A percentile compares a stretch with the other conserved stretches of the same genome.
Conservation (phyloP, 64 coral and sea anemone genomes). For the Porites australiensis region DNA sequence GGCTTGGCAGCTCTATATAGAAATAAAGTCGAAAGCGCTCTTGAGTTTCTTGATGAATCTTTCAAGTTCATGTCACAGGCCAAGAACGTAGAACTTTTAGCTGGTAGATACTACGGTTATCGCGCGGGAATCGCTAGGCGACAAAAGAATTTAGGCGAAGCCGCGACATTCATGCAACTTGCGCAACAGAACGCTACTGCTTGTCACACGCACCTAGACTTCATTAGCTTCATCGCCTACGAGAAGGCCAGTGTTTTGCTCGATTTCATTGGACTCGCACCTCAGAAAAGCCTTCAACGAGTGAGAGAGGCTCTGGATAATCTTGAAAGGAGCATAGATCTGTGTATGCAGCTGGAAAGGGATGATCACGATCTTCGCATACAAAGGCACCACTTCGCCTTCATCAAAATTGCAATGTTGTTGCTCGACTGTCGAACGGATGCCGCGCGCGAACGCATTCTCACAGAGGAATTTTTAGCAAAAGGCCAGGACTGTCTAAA, state of each 20-base stretch:
- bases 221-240: conserved; percentile 28
- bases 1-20: conserved; percentile 17
- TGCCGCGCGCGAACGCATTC: conserved; percentile 11
- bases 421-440: conserved; percentile 28
- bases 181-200: background rate
- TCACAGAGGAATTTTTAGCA: conserved; percentile 2
- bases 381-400: background rate
- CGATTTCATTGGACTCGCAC: conserved; percentile 39
- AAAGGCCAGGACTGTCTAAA: conserved; percentile 22
- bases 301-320: background rate
- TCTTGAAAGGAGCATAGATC: conserved; percentile 8
- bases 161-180: background rate
- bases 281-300: background rate
- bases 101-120: conserved; percentile 30
- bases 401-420: conserved; percentile 42
- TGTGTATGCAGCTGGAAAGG: background rate
- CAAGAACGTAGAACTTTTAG: background rate
- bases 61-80: background rate
- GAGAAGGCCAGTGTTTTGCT: conserved; percentile 45
- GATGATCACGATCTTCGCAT: background rate
- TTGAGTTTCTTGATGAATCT: background rate
- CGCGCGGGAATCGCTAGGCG: conserved; percentile 38
- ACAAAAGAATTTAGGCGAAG: conserved; percentile 35
- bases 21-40: background rate
- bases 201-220: background rate